Evolutionary conservation across 2,888 invertebrate genomes (phyloP).

Genomic region (Trypoxylon attenuatum): DNA sequence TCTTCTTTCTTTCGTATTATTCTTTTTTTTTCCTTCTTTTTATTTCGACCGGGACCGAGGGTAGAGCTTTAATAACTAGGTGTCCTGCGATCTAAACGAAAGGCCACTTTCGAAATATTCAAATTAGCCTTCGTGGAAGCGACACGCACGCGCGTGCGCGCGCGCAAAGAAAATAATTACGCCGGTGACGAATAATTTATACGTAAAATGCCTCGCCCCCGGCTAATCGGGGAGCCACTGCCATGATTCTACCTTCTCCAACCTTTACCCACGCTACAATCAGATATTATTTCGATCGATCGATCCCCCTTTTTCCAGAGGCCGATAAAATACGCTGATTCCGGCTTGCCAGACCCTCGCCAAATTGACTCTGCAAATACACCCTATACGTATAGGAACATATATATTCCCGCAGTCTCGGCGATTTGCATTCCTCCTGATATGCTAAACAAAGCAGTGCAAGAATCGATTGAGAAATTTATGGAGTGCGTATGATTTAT

Average conservation of each 20-base stretch:
- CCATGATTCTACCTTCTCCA: slow-evolving; percentile 30
- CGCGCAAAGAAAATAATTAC: slow-evolving; percentile 47
- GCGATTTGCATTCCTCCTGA: too few species aligned
- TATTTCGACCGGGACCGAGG: slow-evolving; percentile 18
- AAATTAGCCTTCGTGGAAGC: slow-evolving; percentile 60
- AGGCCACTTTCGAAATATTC: slow-evolving; percentile 60
- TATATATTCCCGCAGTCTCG: too few species aligned
- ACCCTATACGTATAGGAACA: not conserved
- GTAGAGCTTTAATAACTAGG: slow-evolving; percentile 56
- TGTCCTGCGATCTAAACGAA: slow-evolving; percentile 55
- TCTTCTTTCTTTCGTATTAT: slow-evolving; percentile 10
- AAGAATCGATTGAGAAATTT: too few species aligned
- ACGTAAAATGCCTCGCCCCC: slow-evolving; percentile 45
- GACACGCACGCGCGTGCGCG: slow-evolving; percentile 49
- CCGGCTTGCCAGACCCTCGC: slow-evolving; percentile 7
- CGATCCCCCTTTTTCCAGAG: slow-evolving; percentile 7
- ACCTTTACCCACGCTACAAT: too few species aligned
- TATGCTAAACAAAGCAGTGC: too few species aligned
- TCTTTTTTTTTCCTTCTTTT: not conserved
- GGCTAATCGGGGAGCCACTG: slow-evolving; percentile 44
- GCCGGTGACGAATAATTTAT: slow-evolving; percentile 59
- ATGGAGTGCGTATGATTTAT: too few species aligned
- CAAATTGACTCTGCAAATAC: slow-evolving; percentile 20
- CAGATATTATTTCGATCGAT: slow-evolving; percentile 50
- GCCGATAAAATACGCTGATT: slow-evolving; percentile 9